Percentiles rank a stretch among this genome's conserved stretches.
These are phyloP conservation scores for Cosmorhoe ocellata DNA, from an alignment of 2,888 invertebrate species.

Conservation along the genomic window DNA sequence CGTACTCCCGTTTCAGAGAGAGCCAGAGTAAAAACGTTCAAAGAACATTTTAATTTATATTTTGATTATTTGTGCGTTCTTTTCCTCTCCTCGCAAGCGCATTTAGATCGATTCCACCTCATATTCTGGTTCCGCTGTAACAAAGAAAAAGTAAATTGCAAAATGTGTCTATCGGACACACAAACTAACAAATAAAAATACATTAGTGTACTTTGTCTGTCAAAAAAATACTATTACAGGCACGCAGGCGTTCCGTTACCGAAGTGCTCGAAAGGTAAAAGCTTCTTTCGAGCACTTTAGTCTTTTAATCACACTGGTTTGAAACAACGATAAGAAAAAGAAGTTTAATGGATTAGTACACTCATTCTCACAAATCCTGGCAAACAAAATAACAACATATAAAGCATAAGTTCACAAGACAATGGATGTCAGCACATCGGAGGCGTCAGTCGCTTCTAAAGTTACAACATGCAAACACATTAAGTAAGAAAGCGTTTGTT, in stretches of 20 bases:
- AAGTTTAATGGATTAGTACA: neutral
- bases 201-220: no score
- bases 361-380: neutral
- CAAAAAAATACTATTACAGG: no score
- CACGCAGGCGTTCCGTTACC: no score
- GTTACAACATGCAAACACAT: slow-evolving; percentile 26
- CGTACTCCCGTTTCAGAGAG: neutral
- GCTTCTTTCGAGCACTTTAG: no score
- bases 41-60: slow-evolving; percentile 1
- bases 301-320: no score
- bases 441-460: slow-evolving; percentile 34
- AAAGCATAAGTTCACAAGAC: slow-evolving; percentile 60
- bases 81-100: slow-evolving; percentile 59
- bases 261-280: no score
- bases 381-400: slow-evolving; percentile 31
- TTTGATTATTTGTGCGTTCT: slow-evolving; percentile 28
- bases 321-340: no score
- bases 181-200: neutral
- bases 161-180: slow-evolving; percentile 1
- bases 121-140: slow-evolving; percentile 74
- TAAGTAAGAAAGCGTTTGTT: slow-evolving; percentile 24
- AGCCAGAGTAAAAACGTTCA: neutral
- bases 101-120: slow-evolving; percentile 77
- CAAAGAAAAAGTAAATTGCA: slow-evolving; percentile 52
- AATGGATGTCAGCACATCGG: slow-evolving; percentile 64